A percentile compares a stretch with the other conserved stretches of the same genome.
phyloP scores from a whole-genome alignment of 2,888 invertebrate species.

The Penaeus monodon region DNA sequence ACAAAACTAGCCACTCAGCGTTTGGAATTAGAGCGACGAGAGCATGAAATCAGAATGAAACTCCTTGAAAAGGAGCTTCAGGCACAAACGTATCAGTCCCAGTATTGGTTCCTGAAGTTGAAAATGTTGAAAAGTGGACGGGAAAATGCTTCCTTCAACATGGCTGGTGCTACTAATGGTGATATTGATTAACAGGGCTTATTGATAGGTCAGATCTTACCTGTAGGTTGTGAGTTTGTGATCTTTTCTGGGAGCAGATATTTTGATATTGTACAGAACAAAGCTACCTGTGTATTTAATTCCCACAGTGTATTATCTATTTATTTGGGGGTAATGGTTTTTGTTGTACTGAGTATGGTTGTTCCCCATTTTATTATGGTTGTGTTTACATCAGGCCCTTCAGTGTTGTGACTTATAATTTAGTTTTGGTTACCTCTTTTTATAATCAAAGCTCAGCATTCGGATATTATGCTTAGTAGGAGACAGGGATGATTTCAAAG shows the following conservation, averaged over 20 bases:
- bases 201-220: slow-evolving; percentile 36
- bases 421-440: too few relatives aligned
- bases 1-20: slow-evolving; percentile 49
- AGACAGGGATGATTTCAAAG: too few relatives aligned
- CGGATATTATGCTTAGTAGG: too few relatives aligned
- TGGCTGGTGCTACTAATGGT: slow-evolving; percentile 57
- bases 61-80: slow-evolving; percentile 61
- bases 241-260: slow-evolving; percentile 23
- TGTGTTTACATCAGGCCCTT: too few relatives aligned
- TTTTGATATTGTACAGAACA: too few relatives aligned
- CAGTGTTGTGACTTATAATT: too few relatives aligned
- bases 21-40: slow-evolving; percentile 51
- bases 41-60: slow-evolving; percentile 61
- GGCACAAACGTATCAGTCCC: slow-evolving; percentile 57
- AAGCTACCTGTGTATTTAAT: too few relatives aligned
- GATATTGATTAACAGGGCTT: slow-evolving; percentile 53
- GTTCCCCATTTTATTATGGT: too few relatives aligned
- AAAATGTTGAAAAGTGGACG: slow-evolving; percentile 52
- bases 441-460: too few relatives aligned
- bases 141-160: slow-evolving; percentile 38
- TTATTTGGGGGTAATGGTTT: too few relatives aligned
- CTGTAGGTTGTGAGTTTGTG: slow-evolving; percentile 61
- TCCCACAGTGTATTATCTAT: too few relatives aligned
- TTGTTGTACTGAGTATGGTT: too few relatives aligned
- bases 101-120: slow-evolving; percentile 61